phyloP scores from a whole-genome alignment of 2,797 vertebrate species.

The Rhyacichthys aspro region DNA sequence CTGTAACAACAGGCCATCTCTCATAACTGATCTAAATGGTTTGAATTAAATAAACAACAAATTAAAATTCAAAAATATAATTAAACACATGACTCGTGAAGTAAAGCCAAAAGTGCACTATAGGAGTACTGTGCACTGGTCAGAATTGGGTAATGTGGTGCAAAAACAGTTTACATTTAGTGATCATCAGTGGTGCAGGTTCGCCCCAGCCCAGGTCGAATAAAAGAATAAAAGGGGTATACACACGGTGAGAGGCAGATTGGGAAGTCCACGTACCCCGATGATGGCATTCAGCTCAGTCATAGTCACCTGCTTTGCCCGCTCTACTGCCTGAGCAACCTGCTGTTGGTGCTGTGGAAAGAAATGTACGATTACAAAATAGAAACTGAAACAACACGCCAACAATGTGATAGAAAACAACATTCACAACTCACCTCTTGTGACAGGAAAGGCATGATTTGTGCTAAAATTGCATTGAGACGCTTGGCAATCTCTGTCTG shows the following conservation, averaged over 20 bases:
- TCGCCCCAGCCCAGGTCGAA: conserved; percentile 73
- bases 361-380: conserved; percentile 34
- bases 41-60: conserved; percentile 29
- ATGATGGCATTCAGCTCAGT: conserved; percentile 99
- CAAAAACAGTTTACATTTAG: not conserved
- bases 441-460: conserved; percentile 99
- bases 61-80: conserved; percentile 8
- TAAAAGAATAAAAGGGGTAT: conserved; percentile 89
- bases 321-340: conserved; percentile 98
- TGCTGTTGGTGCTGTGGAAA: conserved; percentile 95
- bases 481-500: conserved; percentile 99
- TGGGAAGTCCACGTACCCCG: conserved; percentile 97
- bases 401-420: too few relatives aligned
- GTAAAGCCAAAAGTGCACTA: conserved; percentile 50
- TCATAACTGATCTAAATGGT: conserved; percentile 18
- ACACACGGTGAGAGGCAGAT: conserved; percentile 95
- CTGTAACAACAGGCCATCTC: conserved; percentile 42
- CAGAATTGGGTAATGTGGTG: too few relatives aligned
- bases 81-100: conserved; percentile 4
- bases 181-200: conserved; percentile 53
- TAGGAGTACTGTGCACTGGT: too few relatives aligned
- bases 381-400: conserved; percentile 24
- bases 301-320: conserved; percentile 99
- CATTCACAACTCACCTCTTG: conserved; percentile 90
- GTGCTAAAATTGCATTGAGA: conserved; percentile 98